Conservation (phyloP, 2,113 vertebrate genomes). For the Apeltes quadracus region DNA sequence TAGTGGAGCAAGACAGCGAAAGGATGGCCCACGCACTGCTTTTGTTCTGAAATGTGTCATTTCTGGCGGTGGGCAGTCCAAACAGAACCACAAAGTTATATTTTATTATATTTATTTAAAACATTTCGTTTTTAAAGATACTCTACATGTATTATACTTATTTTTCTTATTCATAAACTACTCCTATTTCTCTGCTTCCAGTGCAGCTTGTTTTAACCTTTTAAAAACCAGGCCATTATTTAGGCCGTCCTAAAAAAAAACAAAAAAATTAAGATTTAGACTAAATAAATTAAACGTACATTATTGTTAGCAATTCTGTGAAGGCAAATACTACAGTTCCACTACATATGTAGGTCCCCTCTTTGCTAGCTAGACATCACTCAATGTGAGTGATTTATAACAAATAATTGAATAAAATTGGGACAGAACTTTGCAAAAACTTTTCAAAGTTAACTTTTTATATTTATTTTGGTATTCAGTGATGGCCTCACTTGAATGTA, state of each 20-base stretch:
- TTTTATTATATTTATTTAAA: too few species aligned
- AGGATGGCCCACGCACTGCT: background rate
- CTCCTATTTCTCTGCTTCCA: too few species aligned
- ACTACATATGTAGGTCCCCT: background rate
- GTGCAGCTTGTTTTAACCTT: too few species aligned
- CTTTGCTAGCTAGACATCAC: background rate
- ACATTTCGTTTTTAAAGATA: too few species aligned
- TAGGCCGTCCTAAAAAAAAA: too few species aligned
- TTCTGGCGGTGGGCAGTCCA: slow-evolving; percentile 11
- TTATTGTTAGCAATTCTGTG: too few species aligned
- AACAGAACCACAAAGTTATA: background rate
- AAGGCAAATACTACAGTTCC: background rate
- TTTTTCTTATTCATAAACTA: too few species aligned
- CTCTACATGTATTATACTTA: too few species aligned
- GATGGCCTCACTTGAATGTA: background rate
- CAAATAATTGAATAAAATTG: background rate
- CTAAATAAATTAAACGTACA: too few species aligned
- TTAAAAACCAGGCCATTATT: too few species aligned
- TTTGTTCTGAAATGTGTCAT: slow-evolving; percentile 8
- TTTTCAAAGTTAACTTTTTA: background rate
- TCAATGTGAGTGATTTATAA: background rate
- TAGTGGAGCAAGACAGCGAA: background rate
- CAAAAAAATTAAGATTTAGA: too few species aligned
- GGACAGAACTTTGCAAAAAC: background rate
- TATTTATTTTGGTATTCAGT: background rate